A percentile compares a stretch with the other conserved stretches of the same genome.
Evolutionary conservation across 1,140 invertebrate genomes (phyloP).

Genomic region (Drosophila parvula): DNA sequence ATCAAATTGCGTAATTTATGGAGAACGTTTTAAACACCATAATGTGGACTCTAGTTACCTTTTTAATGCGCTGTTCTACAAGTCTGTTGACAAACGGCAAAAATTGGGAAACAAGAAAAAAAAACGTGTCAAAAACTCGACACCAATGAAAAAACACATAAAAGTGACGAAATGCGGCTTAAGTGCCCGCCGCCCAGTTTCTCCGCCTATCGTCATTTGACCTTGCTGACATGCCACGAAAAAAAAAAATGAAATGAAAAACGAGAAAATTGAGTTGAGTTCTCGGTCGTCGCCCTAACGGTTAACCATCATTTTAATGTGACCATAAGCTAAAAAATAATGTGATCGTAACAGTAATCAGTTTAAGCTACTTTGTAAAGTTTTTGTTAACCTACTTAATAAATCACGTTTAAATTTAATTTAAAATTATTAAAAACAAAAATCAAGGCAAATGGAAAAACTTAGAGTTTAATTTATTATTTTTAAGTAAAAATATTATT

Average conservation of each 20-base stretch:
- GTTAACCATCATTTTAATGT: not conserved
- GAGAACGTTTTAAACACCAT: not conserved
- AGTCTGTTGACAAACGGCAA: conserved; percentile 8
- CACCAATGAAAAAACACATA: conserved; percentile 22
- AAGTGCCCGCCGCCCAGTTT: conserved; percentile 34
- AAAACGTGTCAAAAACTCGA: conserved; percentile 24
- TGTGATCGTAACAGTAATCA: not conserved
- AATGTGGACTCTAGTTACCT: conserved; percentile 4
- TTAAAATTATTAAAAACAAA: too few species aligned
- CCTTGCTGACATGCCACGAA: conserved; percentile 23
- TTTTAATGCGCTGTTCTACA: conserved; percentile 19
- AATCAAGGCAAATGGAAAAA: too few species aligned
- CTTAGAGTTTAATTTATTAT: not conserved
- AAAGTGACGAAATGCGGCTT: conserved; percentile 33
- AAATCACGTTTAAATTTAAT: not conserved
- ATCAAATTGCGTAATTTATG: conserved; percentile 5
- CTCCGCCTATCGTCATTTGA: conserved; percentile 25
- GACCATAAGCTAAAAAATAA: not conserved
- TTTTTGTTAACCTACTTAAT: not conserved
- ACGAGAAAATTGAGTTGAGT: conserved; percentile 4
- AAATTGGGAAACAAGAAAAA: conserved; percentile 10
- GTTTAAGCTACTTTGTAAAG: not conserved
- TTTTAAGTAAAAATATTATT: not conserved
- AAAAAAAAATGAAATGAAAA: conserved; percentile 2
- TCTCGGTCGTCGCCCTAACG: conserved; percentile 9